A percentile compares a stretch with the other conserved stretches of the same genome.
Conservation (phyloP, 2,797 vertebrate species). For the Bradypodion ventrale region DNA sequence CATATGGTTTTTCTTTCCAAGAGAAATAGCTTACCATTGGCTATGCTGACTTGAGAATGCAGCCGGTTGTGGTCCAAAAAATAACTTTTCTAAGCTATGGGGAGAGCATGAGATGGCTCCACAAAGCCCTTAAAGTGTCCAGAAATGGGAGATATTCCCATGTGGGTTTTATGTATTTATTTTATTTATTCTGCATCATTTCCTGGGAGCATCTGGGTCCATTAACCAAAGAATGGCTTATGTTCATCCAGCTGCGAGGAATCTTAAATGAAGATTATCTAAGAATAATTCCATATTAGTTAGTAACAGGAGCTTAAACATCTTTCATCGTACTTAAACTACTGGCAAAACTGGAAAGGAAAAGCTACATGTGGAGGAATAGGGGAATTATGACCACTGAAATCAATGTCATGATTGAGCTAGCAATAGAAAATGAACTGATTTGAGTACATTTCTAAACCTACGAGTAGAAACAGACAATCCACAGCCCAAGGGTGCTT, state of each 20-base stretch:
- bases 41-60: no score
- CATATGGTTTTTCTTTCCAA: not conserved
- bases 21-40: not conserved
- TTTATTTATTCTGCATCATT: conserved; percentile 7
- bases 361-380: not conserved
- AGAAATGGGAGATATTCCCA: not conserved
- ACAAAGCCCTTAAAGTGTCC: not conserved
- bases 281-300: conserved; percentile 45
- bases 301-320: conserved; percentile 38
- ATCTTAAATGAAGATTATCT: conserved; percentile 26
- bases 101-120: not conserved
- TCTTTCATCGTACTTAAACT: conserved; percentile 23
- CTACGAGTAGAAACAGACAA: not conserved
- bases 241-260: conserved; percentile 15
- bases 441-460: not conserved
- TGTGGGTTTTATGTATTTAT: not conserved
- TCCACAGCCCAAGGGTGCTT: not conserved
- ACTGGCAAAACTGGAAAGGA: not conserved
- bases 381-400: not conserved
- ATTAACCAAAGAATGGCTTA: conserved; percentile 28
- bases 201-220: conserved; percentile 16
- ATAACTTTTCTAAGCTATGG: not conserved
- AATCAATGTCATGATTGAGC: not conserved
- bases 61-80: no score
- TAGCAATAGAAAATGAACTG: not conserved